Conservation (phyloP, 2,797 vertebrate species). For the Phylloscopus collybita region DNA sequence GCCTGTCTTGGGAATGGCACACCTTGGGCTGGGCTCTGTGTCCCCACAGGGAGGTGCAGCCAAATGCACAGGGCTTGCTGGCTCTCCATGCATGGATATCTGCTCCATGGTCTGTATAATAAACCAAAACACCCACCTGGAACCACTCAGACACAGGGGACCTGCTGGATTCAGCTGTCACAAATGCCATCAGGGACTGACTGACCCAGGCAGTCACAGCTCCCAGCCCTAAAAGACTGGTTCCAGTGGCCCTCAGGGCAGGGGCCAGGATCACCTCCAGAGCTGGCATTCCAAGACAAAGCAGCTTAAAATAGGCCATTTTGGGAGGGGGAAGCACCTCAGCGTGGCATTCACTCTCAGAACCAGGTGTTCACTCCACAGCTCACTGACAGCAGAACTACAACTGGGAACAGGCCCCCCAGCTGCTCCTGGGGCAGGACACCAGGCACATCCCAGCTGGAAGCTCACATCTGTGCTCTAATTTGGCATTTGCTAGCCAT, state of each 20-base stretch:
- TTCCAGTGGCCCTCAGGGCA: neutral
- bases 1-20: neutral
- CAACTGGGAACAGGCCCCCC: neutral
- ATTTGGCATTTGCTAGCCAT: neutral
- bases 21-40: too few relatives aligned
- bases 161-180: neutral
- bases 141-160: neutral
- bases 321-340: neutral
- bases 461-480: neutral
- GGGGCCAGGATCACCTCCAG: neutral
- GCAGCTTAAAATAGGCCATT: neutral
- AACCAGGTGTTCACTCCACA: neutral
- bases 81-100: neutral
- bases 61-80: neutral
- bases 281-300: neutral
- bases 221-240: neutral
- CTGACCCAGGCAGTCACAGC: neutral
- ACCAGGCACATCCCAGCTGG: neutral
- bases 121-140: neutral
- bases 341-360: accelerated
- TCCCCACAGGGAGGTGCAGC: neutral
- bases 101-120: neutral
- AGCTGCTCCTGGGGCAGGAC: neutral
- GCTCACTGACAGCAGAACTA: neutral
- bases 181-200: neutral